Evolutionary conservation across 2,113 vertebrate genomes (phyloP), one percentile per base, ranked within the genome.

Genomic region (Xenopus laevis): DNA sequence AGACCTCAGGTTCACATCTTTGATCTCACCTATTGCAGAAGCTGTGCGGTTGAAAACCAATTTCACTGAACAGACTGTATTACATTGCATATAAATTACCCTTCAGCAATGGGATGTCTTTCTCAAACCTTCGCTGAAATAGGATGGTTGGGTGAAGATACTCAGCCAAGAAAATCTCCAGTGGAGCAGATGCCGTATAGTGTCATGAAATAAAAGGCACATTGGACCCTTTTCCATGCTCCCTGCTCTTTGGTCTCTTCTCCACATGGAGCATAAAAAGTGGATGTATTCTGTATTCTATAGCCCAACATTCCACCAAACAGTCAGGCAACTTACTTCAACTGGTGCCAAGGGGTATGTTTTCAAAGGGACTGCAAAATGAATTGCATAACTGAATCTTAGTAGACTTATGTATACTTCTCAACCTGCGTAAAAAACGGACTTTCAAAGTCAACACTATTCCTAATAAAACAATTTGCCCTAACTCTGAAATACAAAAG

Each of bases 11-110:
- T 85, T 85, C 82, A 81, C 78, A 87, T 84, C 85, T 88, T 84
- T 88, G 84, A 89, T 88, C 85, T 84, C 61, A 70, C 79, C 83
- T 85, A 85, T 82, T 81, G 72, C 78, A 80, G 79, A 82, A 79
- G 74, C 85, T 86, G 79, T 83, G 84, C 83, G 81, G 83, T 83
- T 87, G 82, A 88, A 89, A 87, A 84, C 82, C 85, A 87, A 82
- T 83, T 84, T 85, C 81, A 86, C 78, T 46, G 80, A 84, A 85
- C 82, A 86, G 86, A 81, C 83, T 81, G 79, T 70, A 79, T 79
- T 81, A 81, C 71, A 47, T 76, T 81, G 85, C 82, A 87, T 84
- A 84, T 86, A 87, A 90, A 88, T 87, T 84, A 85, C 87, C 82
- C 72, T 81, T 81, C 78, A 81, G 82, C 71, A 72, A 71, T 64